phyloP scores from a whole-genome alignment of 1,140 invertebrate species.

The Megalopta genalis region DNA sequence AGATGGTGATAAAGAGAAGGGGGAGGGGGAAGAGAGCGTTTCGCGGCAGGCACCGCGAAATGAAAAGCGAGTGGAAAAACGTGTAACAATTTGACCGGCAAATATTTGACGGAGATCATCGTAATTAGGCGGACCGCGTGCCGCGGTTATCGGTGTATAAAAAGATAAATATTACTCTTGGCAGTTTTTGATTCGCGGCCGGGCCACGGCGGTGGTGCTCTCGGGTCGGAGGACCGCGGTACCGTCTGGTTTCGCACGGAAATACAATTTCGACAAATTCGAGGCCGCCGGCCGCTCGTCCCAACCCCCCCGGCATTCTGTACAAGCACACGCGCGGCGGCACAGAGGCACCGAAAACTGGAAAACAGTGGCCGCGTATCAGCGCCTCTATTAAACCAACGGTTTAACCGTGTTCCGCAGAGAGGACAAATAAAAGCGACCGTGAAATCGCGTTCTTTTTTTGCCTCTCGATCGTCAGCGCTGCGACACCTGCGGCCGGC shows the following conservation, averaged over 20 bases:
- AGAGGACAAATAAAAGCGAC: constrained; percentile 7
- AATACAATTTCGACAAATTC: constrained; percentile 45
- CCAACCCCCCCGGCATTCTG: neutral
- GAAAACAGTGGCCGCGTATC: constrained; percentile 20
- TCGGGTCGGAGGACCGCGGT: neutral
- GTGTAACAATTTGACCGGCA: constrained; percentile 4
- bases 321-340: neutral
- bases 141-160: constrained; percentile 37
- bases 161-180: constrained; percentile 38
- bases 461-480: constrained; percentile 5
- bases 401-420: constrained; percentile 33
- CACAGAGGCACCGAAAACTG: constrained; percentile 4
- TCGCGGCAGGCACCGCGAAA: too few species aligned
- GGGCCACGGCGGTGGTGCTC: too few species aligned
- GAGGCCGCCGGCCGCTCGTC: too few species aligned
- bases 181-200: constrained; percentile 13
- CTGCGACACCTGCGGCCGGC: constrained; percentile 8
- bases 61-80: neutral
- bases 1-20: too few species aligned
- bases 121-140: constrained; percentile 13
- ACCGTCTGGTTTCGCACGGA: constrained; percentile 15
- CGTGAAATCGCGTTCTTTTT: constrained; percentile 27
- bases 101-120: constrained; percentile 21
- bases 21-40: neutral
- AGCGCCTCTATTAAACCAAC: constrained; percentile 36